These are phyloP conservation scores for Gasteruption jaculator DNA, from an alignment of 2,888 invertebrate species.

Conservation along the genomic window DNA sequence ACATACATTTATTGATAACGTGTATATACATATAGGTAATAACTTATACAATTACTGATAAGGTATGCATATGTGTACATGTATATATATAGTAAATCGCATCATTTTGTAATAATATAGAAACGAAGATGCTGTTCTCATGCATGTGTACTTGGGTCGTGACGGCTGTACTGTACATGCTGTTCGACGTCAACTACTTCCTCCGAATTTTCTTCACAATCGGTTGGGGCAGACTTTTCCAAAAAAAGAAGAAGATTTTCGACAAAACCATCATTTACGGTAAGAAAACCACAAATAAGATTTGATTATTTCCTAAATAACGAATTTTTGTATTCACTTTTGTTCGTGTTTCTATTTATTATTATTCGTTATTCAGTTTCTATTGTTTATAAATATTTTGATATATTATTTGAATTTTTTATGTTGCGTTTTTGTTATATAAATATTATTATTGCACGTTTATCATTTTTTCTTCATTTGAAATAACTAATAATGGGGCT, in stretches of 20 bases:
- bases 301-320: slow-evolving; percentile 11
- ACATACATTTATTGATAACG: too few species aligned
- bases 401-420: neutral
- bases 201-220: slow-evolving; percentile 68
- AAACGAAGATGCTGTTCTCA: slow-evolving; percentile 36
- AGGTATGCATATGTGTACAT: too few species aligned
- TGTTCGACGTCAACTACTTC: slow-evolving; percentile 80
- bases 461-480: neutral
- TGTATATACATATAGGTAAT: too few species aligned
- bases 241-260: slow-evolving; percentile 65
- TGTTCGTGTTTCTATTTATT: slow-evolving; percentile 5
- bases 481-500: too few species aligned
- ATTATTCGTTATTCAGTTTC: neutral
- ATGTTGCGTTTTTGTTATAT: neutral
- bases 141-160: slow-evolving; percentile 34
- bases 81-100: too few species aligned
- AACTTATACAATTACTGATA: too few species aligned
- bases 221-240: slow-evolving; percentile 65
- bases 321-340: slow-evolving; percentile 16
- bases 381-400: neutral
- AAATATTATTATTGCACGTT: neutral
- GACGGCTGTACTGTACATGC: slow-evolving; percentile 61
- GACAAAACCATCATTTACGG: slow-evolving; percentile 73
- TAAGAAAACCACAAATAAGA: slow-evolving; percentile 48
- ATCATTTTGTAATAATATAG: too few species aligned